Conservation (phyloP, 2,797 vertebrate genomes). For the Menidia menidia region DNA sequence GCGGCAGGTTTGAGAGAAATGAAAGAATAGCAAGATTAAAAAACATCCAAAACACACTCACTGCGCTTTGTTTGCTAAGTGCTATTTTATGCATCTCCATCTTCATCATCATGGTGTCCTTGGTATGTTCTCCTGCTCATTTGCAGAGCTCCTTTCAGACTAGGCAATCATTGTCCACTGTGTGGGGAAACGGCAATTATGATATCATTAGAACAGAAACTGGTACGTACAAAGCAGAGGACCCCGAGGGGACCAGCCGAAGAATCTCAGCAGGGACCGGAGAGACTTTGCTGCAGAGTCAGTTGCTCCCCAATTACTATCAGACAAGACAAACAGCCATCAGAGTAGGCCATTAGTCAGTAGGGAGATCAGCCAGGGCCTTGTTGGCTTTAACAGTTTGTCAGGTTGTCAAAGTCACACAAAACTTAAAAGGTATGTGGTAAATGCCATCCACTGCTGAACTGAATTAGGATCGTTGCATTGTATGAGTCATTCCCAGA, state of each 20-base stretch:
- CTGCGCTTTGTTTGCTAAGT: conserved; percentile 45
- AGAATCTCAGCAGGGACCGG: conserved; percentile 53
- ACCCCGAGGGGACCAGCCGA: conserved; percentile 50
- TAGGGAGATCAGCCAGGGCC: conserved; percentile 51
- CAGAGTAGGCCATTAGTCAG: conserved; percentile 73
- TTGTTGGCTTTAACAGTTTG: conserved; percentile 63
- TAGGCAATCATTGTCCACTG: conserved; percentile 57
- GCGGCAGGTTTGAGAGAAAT: conserved; percentile 26
- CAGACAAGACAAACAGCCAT: conserved; percentile 76
- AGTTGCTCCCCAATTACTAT: conserved; percentile 77
- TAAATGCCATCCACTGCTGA: conserved; percentile 36
- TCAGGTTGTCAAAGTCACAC: conserved; percentile 67
- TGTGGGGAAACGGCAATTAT: conserved; percentile 70
- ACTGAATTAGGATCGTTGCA: conserved; percentile 6
- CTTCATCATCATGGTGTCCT: conserved; percentile 48
- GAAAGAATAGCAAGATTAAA: neutral
- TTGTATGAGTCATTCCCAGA: conserved; percentile 3
- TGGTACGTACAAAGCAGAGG: conserved; percentile 61
- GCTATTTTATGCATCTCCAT: conserved; percentile 32
- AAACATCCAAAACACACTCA: neutral
- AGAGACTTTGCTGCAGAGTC: conserved; percentile 58
- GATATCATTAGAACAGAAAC: conserved; percentile 74
- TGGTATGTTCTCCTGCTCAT: conserved; percentile 71
- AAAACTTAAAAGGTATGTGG: conserved; percentile 48
- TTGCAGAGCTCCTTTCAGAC: conserved; percentile 60